Evolutionary conservation across 2,797 vertebrate species (phyloP), one percentile per base, ranked within the genome.

Genomic region (Garrulus glandarius): DNA sequence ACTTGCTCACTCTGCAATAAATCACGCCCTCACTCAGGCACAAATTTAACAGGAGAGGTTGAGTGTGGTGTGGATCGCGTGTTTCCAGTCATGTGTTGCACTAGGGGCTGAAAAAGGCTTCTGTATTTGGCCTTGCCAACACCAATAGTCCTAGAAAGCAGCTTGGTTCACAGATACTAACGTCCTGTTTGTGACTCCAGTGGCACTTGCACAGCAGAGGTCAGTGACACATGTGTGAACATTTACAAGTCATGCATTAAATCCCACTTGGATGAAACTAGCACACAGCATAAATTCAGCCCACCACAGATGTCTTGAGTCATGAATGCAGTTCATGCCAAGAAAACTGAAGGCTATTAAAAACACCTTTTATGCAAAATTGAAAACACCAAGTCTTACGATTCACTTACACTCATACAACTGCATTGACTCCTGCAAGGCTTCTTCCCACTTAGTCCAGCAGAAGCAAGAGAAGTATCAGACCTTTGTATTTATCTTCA

Each of bases 41-140:
- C 21, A 47, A 47, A 19, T 78, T 86, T 36, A 55, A 19, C 22
- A 43, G 46, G 32, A 85, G 79, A 56, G 21, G 30, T 23, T 47
- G 84, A 53, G 37, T 8, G 43, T 41, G 18, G 10, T 24, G 43
- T 7, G 37, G n/a, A 29, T 15, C 0, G 0, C 3, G 0, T n/a
- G 43, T 88, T 95, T 81, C 65, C 61, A 86, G 61, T 6, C 22
- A 6, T 4, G 15, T 61, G n/a, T 34, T 78, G 52, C 59, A n/a
- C 64, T 53, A 75, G 50, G 46, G 41, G 36, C 56, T 36, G 37
- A 34, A 71, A 57, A 61, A 71, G 64, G 39, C 60, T 92, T 61
- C 91, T 76, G 74, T 52, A 63, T 89, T 44, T 55, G 60, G 36
- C 57, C 65, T 87, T 84, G 64, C 68, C 86, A 90, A 69, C 32